These are phyloP conservation scores for Leptinotarsa peninsularis DNA, from an alignment of 2,888 invertebrate species.

Conservation along the genomic window DNA sequence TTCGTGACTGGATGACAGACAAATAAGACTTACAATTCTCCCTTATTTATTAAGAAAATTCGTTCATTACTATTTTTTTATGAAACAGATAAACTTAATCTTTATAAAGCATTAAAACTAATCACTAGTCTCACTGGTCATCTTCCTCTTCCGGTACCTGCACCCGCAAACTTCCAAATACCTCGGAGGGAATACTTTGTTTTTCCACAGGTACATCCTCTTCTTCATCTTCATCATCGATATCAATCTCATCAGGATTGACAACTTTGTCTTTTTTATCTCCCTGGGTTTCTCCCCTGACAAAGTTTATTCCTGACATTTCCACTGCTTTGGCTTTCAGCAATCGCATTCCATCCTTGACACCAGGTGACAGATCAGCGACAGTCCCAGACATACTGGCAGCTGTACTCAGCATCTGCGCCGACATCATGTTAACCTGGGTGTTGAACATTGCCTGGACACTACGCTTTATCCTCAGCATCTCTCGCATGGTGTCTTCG, in stretches of 20 bases:
- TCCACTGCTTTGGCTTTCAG: slow-evolving; percentile 86
- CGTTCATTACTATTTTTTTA: no score
- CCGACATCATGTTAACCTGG: no score
- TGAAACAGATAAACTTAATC: no score
- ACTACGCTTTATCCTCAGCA: slow-evolving; percentile 96
- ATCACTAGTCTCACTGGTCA: background rate
- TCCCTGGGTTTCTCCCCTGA: slow-evolving; percentile 88
- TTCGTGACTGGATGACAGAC: no score
- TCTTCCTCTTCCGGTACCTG: slow-evolving; percentile 44
- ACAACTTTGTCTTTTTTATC: slow-evolving; percentile 76
- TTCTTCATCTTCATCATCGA: slow-evolving; percentile 75
- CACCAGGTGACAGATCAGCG: slow-evolving; percentile 80
- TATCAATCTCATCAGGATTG: slow-evolving; percentile 90
- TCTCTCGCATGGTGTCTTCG: slow-evolving; percentile 95
- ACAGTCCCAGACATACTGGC: slow-evolving; percentile 72
- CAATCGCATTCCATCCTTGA: slow-evolving; percentile 87
- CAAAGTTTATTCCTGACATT: slow-evolving; percentile 81
- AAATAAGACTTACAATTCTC: no score
- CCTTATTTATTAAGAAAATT: no score
- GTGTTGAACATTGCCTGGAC: no score
- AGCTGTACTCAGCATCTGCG: no score
- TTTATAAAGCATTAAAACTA: no score
- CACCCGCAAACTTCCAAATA: slow-evolving; percentile 85
- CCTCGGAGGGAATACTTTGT: slow-evolving; percentile 88
- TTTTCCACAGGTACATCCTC: slow-evolving; percentile 82